Conservation (phyloP, 2,113 vertebrate genomes). For the Albula goreensis region DNA sequence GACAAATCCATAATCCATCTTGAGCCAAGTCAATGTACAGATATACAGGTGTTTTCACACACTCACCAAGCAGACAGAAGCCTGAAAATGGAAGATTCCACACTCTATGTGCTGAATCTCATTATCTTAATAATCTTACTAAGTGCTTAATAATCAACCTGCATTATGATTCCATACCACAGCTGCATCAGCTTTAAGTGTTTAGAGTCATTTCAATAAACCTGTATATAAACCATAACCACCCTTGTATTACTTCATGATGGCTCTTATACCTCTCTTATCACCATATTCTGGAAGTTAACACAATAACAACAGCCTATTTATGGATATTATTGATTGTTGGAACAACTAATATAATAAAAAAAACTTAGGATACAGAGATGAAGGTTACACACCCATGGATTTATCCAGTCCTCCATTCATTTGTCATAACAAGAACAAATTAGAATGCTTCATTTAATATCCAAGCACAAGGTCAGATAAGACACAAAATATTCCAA, state of each 20-base stretch:
- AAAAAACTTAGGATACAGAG: neutral
- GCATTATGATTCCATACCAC: neutral
- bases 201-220: neutral
- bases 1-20: neutral
- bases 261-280: neutral
- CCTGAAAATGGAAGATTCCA: neutral
- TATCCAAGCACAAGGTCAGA: conserved; percentile 11
- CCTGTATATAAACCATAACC: neutral
- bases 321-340: conserved; percentile 6
- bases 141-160: neutral
- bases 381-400: neutral
- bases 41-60: neutral
- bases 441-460: neutral
- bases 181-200: neutral
- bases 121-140: too few relatives aligned
- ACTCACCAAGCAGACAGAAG: neutral
- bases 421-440: neutral
- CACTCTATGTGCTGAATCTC: neutral
- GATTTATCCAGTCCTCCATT: neutral
- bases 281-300: conserved; percentile 6
- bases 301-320: conserved; percentile 5
- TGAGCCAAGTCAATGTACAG: neutral
- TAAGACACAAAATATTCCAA: conserved; percentile 13
- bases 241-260: neutral
- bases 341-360: conserved; percentile 15